These are phyloP conservation scores for Penaeus japonicus DNA, from an alignment of 1,140 invertebrate genomes.

Conservation along the genomic window DNA sequence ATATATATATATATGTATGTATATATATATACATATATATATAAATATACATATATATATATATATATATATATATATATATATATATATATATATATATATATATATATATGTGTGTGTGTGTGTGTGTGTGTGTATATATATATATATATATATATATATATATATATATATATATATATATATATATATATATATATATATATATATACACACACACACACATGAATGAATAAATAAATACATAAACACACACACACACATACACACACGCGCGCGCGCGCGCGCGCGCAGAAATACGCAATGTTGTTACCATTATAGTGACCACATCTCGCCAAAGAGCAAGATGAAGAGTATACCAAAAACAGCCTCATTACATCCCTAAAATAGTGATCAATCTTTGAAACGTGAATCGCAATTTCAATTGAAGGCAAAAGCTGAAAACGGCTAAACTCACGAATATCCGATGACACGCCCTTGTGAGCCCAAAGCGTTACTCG, in stretches of 20 bases:
- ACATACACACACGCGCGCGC: neutral
- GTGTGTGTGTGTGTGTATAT: constrained; percentile 2
- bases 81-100: neutral
- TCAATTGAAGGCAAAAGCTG: no score
- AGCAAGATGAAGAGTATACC: no score
- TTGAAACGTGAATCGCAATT: no score
- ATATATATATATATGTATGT: no score
- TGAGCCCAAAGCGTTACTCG: no score
- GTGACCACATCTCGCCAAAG: no score
- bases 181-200: neutral
- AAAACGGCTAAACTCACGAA: no score
- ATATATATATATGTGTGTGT: constrained; percentile 1
- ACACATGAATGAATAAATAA: neutral
- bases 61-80: neutral
- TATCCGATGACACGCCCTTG: no score
- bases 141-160: constrained; percentile 10
- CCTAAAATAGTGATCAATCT: no score
- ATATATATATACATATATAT: neutral
- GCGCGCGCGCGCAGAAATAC: no score
- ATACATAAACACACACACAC: neutral
- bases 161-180: neutral
- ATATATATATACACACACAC: neutral
- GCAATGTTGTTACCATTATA: no score
- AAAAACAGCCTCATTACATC: no score
- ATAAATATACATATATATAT: neutral